These are phyloP conservation scores for Polydrusus cervinus DNA, from an alignment of 2,888 invertebrate genomes.

Conservation along the genomic window DNA sequence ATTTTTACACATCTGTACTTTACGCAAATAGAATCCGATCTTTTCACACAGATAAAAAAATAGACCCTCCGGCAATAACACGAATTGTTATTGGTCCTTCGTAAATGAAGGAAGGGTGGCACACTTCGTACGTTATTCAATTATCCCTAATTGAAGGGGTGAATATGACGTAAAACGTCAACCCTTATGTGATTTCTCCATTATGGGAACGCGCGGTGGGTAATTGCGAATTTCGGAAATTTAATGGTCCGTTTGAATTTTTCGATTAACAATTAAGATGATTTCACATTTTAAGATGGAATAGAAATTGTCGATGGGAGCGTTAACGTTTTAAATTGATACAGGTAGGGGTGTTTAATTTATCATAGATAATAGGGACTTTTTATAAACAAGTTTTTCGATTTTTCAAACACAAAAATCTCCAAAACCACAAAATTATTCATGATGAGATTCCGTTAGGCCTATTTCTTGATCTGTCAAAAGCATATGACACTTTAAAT, in stretches of 20 bases:
- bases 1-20: conserved; percentile 32
- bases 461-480: too few relatives aligned
- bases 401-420: too few relatives aligned
- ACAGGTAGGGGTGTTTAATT: neutral
- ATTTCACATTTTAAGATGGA: conserved; percentile 7
- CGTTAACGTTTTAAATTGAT: neutral
- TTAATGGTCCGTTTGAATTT: conserved; percentile 27
- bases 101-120: conserved; percentile 66
- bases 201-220: conserved; percentile 53
- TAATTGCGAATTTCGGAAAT: conserved; percentile 43
- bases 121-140: conserved; percentile 63
- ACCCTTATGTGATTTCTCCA: conserved; percentile 54
- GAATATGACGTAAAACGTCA: conserved; percentile 57
- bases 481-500: too few relatives aligned
- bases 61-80: conserved; percentile 31
- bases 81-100: conserved; percentile 63
- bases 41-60: conserved; percentile 41
- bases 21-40: conserved; percentile 28
- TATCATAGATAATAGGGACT: too few relatives aligned
- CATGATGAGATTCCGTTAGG: too few relatives aligned
- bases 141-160: conserved; percentile 59
- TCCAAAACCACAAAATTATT: too few relatives aligned
- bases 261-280: conserved; percentile 36
- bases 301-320: neutral
- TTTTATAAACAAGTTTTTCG: too few relatives aligned